Base-by-base conservation (phyloP, 2,888 invertebrate species). In the Punctoribates punctum region DNA sequence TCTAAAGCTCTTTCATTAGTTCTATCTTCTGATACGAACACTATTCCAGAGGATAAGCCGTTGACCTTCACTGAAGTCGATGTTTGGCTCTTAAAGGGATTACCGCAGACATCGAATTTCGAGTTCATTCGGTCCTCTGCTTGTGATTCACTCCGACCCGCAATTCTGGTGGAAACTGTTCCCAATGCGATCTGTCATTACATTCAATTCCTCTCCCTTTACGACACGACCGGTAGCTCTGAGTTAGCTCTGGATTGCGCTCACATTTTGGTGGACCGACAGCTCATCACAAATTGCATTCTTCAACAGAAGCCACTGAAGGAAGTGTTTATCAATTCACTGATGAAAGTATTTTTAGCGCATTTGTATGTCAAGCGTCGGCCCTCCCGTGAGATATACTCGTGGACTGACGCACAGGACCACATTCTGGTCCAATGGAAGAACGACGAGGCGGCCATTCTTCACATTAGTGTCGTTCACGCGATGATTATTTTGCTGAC, bases 121-220 rank as follows among this genome's bases (percentile, higher is more conserved):
- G 74, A 74, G 51, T 46, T 38, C 25, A 51, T 77, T 13, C 73
- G 73, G 8, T 27, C 57, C 3, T 74, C 73, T 11, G 74, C 72
- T 27, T 77, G 78, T 73, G 88, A 90, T 1, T 90, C 91, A 65
- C 83, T 95, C n/a, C 87, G 93, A 6, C 90, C 92, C 79, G 96
- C 96, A 0, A 91, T 94, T 82, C 91, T 92, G 82, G 92, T 94
- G 77, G 96, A 97, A 86, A 95, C 94, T 81, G 90, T 91, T 81
- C 93, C 94, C 0, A 85, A 88, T 0, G 86, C 93, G 83, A 89
- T 94, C 76, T 89, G 90, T 76, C 91, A 91, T 57, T 96, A 96
- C 84, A 89, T 96, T 75, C 88, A 88, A 79, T 96, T 94, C 85
- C 88, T 96, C 67, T 90, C 94, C 0, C 86, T 88, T 1, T 90